Conservation (phyloP, 1,140 invertebrate genomes). For the Diplogasteroides magnus region DNA sequence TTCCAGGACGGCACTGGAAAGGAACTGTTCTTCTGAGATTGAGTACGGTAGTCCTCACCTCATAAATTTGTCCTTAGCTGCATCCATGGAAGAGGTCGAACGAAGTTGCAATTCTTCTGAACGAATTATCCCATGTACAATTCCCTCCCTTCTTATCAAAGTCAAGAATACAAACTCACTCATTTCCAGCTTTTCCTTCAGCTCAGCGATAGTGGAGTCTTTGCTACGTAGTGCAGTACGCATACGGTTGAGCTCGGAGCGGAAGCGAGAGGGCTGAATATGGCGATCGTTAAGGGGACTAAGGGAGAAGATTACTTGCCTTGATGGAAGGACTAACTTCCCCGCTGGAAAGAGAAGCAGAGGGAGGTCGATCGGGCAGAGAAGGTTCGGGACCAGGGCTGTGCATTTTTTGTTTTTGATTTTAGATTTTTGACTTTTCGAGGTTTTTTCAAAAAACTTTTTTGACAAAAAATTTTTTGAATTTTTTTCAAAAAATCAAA, state of each 20-base stretch:
- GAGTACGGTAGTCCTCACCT: neutral
- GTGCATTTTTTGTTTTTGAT: too few species aligned
- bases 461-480: too few species aligned
- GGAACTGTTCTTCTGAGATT: neutral
- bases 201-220: neutral
- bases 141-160: too few species aligned
- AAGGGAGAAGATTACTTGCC: too few species aligned
- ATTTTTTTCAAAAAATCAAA: too few species aligned
- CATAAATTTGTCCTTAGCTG: neutral
- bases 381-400: too few species aligned
- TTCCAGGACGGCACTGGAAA: neutral
- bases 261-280: neutral
- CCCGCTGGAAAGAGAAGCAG: neutral
- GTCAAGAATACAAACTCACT: neutral
- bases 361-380: neutral
- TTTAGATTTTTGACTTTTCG: too few species aligned
- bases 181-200: neutral
- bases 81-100: too few species aligned
- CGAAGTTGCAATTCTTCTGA: neutral
- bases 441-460: too few species aligned
- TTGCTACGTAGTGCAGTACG: neutral
- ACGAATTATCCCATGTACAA: too few species aligned
- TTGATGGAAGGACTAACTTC: neutral
- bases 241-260: neutral
- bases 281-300: neutral